Evolutionary conservation across 2,888 invertebrate species (phyloP), one percentile per base, ranked within the genome.

Genomic region (Eupithecia pulchellata): DNA sequence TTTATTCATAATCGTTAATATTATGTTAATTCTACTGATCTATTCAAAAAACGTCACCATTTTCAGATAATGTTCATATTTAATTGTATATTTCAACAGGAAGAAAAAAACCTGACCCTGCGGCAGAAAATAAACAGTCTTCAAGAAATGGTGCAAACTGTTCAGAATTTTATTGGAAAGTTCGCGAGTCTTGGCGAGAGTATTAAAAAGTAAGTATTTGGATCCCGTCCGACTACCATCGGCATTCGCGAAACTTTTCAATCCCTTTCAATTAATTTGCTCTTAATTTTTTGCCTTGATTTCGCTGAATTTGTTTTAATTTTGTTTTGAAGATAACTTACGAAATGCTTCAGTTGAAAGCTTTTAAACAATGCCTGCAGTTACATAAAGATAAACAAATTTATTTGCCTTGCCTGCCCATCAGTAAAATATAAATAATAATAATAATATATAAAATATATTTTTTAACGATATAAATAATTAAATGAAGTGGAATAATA

Each of bases 61-160:
- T n/a, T n/a, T n/a, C n/a, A n/a, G 9, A 11, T 2, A 47, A 52
- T 25, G 20, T 20, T 47, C 9, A 9, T 52, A 25, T 3, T 20
- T 0, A 47, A 47, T 0, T 47, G 1, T 20, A 20, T 25, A 52
- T 52, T 52, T 52, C 6, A 52, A 47, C 66, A 77, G 77, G 77
- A 77, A 86, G 98, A 98, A 89, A 98, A 98, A 88, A 66, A 69
- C 25, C 97, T 97, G 86, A 97, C 98, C 75, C 94, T 99, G 72
- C 97, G 98, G 85, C 98, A 99, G 88, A 96, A 97, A 79, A 90
- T 99, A 64, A 97, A 98, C 86, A 97, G 98, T 27, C 97, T 99
- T 72, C 98, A 99, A 87, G 99, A 99, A 89, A 98, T 99, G 68
- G 97, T 99, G 29, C 97, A 98, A 82, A 97, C 97, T 67, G 98